A percentile compares a stretch with the other conserved stretches of the same genome.
These are phyloP conservation scores for Neria commutata DNA, from an alignment of 2,888 invertebrate genomes.

Conservation along the genomic window DNA sequence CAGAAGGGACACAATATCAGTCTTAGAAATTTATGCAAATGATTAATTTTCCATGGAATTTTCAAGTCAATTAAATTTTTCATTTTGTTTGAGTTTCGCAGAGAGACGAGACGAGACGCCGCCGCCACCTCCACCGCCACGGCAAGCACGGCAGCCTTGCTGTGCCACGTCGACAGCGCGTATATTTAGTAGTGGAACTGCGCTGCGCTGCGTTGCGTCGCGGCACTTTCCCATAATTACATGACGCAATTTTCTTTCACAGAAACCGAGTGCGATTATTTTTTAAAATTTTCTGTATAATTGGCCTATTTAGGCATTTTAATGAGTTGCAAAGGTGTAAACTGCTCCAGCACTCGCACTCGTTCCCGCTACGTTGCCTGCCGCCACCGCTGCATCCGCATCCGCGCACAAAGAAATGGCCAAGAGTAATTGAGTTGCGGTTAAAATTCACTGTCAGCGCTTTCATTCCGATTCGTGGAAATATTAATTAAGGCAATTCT, in stretches of 20 bases:
- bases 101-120: background rate
- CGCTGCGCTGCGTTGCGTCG: slow-evolving; percentile 39
- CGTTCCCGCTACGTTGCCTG: no score
- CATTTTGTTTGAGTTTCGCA: slow-evolving; percentile 21
- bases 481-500: slow-evolving; percentile 17
- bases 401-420: background rate
- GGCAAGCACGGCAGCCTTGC: no score
- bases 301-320: slow-evolving; percentile 30
- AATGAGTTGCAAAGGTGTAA: slow-evolving; percentile 31
- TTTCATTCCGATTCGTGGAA: slow-evolving; percentile 17
- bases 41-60: slow-evolving; percentile 53
- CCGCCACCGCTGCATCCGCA: background rate
- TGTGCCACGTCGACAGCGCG: no score
- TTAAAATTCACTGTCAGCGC: slow-evolving; percentile 9
- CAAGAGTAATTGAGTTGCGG: background rate
- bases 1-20: slow-evolving; percentile 18
- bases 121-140: no score
- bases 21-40: slow-evolving; percentile 50
- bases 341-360: no score
- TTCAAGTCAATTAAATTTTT: slow-evolving; percentile 51
- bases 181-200: slow-evolving; percentile 28
- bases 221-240: slow-evolving; percentile 44
- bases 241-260: slow-evolving; percentile 8
- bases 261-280: slow-evolving; percentile 3
- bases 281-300: slow-evolving; percentile 35